Conservation (phyloP, 2,113 vertebrate genomes). For the Elgaria multicarinata region DNA sequence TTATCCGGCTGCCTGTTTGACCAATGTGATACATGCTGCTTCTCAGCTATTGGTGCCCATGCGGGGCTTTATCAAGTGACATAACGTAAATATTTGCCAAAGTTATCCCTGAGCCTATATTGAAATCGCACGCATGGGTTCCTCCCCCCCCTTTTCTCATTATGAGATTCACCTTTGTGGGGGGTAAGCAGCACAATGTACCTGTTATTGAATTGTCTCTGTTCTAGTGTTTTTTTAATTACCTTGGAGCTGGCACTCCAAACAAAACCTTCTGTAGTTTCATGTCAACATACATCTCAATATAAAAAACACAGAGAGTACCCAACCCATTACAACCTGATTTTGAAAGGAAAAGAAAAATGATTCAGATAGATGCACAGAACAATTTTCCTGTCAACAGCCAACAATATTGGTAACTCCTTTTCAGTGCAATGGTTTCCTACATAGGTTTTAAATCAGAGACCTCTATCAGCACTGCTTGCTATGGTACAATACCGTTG, state of each 20-base stretch:
- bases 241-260: neutral
- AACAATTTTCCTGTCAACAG: neutral
- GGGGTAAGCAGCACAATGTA: neutral
- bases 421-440: neutral
- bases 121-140: neutral
- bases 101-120: neutral
- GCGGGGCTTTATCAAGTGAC: neutral
- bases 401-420: neutral
- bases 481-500: neutral
- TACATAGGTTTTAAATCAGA: neutral
- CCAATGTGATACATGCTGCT: neutral
- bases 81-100: neutral
- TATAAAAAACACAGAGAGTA: neutral
- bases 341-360: neutral
- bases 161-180: neutral
- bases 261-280: neutral
- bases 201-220: neutral
- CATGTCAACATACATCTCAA: neutral
- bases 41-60: accelerated
- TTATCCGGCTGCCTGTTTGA: neutral
- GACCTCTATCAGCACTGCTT: neutral
- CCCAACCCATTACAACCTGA: neutral
- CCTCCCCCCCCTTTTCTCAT: neutral
- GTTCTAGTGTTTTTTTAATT: conserved; percentile 10
- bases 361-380: neutral